Evolutionary conservation across 1,140 invertebrate genomes (phyloP).

Genomic region (Leucophenga varia): DNA sequence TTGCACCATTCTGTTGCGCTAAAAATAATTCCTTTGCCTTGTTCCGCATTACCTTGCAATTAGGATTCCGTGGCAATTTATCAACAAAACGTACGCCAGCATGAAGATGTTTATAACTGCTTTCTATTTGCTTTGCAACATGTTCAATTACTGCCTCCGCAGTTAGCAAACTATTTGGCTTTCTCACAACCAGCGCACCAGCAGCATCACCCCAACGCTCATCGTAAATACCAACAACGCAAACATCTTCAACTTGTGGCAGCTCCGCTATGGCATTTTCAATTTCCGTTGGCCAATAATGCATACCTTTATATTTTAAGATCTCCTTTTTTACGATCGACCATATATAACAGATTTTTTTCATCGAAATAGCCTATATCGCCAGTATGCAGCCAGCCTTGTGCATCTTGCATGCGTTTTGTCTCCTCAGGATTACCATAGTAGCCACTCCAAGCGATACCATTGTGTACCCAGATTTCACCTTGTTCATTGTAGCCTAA

Average conservation of each 20-base stretch:
- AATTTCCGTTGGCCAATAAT: slow-evolving; percentile 29
- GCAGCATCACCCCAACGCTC: slow-evolving; percentile 9
- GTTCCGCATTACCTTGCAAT: slow-evolving; percentile 65
- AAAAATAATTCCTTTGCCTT: slow-evolving; percentile 47
- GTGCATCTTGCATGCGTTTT: slow-evolving; percentile 55
- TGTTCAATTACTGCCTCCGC: slow-evolving; percentile 23
- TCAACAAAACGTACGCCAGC: slow-evolving; percentile 64
- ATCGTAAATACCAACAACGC: slow-evolving; percentile 14
- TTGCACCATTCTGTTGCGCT: too few relatives aligned
- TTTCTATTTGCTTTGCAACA: slow-evolving; percentile 33
- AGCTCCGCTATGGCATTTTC: slow-evolving; percentile 18
- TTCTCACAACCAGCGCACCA: slow-evolving; percentile 10
- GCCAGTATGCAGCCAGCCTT: slow-evolving; percentile 67
- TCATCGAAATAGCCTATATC: slow-evolving; percentile 64
- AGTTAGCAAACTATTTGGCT: slow-evolving; percentile 3
- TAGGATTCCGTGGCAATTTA: slow-evolving; percentile 62
- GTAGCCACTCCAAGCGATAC: slow-evolving; percentile 43
- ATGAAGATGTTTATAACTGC: slow-evolving; percentile 57
- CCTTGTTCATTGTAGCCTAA: slow-evolving; percentile 44
- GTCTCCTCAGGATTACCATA: slow-evolving; percentile 61
- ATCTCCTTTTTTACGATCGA: slow-evolving; percentile 65
- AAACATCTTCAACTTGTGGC: slow-evolving; percentile 23
- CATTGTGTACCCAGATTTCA: slow-evolving; percentile 47
- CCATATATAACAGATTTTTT: slow-evolving; percentile 58
- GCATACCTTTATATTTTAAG: slow-evolving; percentile 42